Percentiles rank a stretch among this genome's conserved stretches.
Evolutionary conservation across 2,113 vertebrate species (phyloP).

Genomic region (Synodontis membranacea): DNA sequence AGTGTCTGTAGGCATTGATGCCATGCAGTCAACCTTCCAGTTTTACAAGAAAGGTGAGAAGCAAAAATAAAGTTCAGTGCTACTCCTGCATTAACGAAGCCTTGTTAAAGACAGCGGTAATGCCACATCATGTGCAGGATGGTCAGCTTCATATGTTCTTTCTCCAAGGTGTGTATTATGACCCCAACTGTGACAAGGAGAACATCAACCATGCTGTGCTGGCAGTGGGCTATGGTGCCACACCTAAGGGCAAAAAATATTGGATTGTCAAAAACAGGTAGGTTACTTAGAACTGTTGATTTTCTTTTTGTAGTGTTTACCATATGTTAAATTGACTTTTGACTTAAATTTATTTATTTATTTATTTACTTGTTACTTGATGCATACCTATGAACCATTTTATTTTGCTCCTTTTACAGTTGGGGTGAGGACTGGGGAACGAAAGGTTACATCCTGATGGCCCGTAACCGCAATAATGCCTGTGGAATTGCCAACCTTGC

Average conservation of each 20-base stretch:
- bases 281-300: conserved; percentile 22
- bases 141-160: background rate
- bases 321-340: background rate
- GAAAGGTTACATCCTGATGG: conserved; percentile 87
- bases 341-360: background rate
- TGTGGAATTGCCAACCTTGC: conserved; percentile 91
- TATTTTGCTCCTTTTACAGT: conserved; percentile 66
- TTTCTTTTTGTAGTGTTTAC: background rate
- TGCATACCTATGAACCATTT: background rate
- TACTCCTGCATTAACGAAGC: background rate
- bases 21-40: conserved; percentile 83
- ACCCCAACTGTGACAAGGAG: conserved; percentile 78
- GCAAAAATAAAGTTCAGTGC: background rate
- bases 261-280: conserved; percentile 99
- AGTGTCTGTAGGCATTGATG: conserved; percentile 87
- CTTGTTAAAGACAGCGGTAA: background rate
- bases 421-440: conserved; percentile 90
- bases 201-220: conserved; percentile 91
- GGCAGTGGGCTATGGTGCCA: conserved; percentile 85
- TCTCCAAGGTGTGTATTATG: conserved; percentile 85
- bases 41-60: conserved; percentile 86
- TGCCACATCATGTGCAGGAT: background rate
- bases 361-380: background rate
- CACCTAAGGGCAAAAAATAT: conserved; percentile 81
- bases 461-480: conserved; percentile 87